Conservation (phyloP, 2,888 invertebrate genomes). For the Actias luna region DNA sequence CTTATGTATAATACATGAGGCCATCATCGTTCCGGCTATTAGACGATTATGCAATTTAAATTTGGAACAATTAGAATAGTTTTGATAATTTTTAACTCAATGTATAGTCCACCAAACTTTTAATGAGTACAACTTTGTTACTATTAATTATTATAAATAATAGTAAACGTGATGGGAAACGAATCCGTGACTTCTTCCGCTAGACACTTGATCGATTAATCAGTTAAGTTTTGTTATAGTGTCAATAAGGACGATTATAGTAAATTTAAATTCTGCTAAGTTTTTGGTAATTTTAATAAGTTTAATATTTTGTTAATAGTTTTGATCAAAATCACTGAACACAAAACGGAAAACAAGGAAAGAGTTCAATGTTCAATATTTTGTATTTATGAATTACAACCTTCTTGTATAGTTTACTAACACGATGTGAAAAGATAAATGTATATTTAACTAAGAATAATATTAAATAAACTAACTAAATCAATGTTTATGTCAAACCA, state of each 20-base stretch:
- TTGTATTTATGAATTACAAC: conserved; percentile 23
- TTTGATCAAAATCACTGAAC: no score
- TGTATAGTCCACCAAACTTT: background rate
- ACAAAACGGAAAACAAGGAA: background rate
- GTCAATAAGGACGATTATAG: background rate
- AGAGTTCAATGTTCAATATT: background rate
- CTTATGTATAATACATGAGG: conserved; percentile 33
- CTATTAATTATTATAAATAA: background rate
- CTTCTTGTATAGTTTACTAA: background rate
- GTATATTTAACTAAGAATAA: conserved; percentile 20
- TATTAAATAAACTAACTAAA: conserved; percentile 25
- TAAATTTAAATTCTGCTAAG: background rate
- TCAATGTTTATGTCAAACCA: background rate
- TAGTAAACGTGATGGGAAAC: background rate
- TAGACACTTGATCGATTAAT: background rate
- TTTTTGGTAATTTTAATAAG: no score
- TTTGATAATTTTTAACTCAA: background rate
- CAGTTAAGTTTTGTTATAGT: background rate
- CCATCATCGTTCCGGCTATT: conserved; percentile 27
- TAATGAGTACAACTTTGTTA: background rate
- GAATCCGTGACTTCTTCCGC: background rate
- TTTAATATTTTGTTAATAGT: background rate
- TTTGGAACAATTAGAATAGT: background rate
- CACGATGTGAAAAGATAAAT: conserved; percentile 20
- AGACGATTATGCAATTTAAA: conserved; percentile 5